phyloP scores from a whole-genome alignment of 2,888 invertebrate genomes.

The Podabrus alpinus region DNA sequence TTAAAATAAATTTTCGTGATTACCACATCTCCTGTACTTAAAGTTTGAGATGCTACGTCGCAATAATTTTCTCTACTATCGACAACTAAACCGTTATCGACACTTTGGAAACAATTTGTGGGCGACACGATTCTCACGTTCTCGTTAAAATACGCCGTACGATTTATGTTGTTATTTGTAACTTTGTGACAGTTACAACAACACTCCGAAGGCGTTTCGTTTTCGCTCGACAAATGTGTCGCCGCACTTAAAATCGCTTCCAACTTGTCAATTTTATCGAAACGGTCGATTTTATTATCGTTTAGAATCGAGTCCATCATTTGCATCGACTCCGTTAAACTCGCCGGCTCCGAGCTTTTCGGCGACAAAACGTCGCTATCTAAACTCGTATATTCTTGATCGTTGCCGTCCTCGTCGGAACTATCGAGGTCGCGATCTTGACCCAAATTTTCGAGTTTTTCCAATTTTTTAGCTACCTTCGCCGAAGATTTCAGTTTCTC shows the following conservation, averaged over 20 bases:
- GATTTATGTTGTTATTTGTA: constrained; percentile 13
- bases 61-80: constrained; percentile 56
- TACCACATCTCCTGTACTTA: constrained; percentile 90
- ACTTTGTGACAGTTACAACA: constrained; percentile 61
- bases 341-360: constrained; percentile 73
- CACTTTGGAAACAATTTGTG: constrained; percentile 45
- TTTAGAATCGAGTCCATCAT: constrained; percentile 84
- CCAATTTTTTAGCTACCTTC: constrained; percentile 90
- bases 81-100: constrained; percentile 51
- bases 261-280: constrained; percentile 83
- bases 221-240: constrained; percentile 68
- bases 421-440: constrained; percentile 72
- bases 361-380: constrained; percentile 76
- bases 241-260: constrained; percentile 85
- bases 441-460: constrained; percentile 81
- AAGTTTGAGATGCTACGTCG: constrained; percentile 77
- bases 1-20: constrained; percentile 77
- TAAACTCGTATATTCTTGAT: constrained; percentile 77
- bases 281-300: constrained; percentile 80
- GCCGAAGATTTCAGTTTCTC: constrained; percentile 88
- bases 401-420: constrained; percentile 75
- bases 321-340: constrained; percentile 87
- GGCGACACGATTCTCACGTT: constrained; percentile 49
- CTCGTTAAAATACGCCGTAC: constrained; percentile 34
- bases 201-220: constrained; percentile 45